Percentiles rank a stretch among this genome's conserved stretches.
Evolutionary conservation across 2,888 invertebrate genomes (phyloP).

Genomic region (Drosophila anceps): DNA sequence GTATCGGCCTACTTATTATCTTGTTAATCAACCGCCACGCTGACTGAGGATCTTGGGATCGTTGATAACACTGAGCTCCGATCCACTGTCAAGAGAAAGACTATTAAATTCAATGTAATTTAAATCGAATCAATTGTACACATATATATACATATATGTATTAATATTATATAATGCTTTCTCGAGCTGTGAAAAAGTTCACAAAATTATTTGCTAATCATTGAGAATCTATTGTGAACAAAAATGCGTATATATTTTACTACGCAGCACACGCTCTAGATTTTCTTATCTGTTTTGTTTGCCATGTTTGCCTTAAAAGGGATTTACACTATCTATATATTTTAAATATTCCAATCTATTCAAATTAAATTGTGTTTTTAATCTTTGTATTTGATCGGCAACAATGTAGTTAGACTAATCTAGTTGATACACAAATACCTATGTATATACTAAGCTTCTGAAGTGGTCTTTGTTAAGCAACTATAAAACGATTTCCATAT

Average conservation of each 20-base stretch:
- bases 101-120: constrained; percentile 7
- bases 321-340: constrained; percentile 10
- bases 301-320: constrained; percentile 10
- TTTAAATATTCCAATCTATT: constrained; percentile 22
- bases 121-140: neutral
- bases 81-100: constrained; percentile 17
- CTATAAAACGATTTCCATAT: neutral
- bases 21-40: constrained; percentile 47
- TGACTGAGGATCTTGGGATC: constrained; percentile 29
- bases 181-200: neutral
- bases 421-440: neutral
- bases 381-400: neutral
- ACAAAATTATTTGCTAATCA: neutral
- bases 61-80: constrained; percentile 29
- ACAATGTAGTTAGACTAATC: neutral
- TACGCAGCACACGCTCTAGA: constrained; percentile 34
- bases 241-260: constrained; percentile 21
- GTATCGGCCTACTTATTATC: constrained; percentile 45
- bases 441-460: neutral
- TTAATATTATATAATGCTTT: constrained; percentile 5
- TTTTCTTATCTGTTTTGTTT: constrained; percentile 22
- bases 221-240: constrained; percentile 4
- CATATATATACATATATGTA: neutral
- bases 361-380: constrained; percentile 2
- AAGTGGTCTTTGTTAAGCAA: neutral